Evolutionary conservation across 1,140 invertebrate genomes (phyloP).

Genomic region (Nasonia vitripennis): DNA sequence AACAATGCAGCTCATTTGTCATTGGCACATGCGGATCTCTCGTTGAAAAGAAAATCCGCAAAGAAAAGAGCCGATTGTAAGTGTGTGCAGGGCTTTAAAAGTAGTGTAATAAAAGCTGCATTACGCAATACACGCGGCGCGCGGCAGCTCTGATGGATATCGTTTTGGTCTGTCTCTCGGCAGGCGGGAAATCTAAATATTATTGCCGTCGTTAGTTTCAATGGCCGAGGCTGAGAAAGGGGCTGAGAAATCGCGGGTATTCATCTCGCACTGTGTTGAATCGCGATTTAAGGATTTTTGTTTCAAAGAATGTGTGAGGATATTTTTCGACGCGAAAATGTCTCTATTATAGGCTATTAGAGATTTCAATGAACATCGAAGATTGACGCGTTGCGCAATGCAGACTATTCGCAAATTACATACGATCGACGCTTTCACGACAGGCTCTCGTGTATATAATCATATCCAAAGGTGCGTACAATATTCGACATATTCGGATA

Average conservation of each 20-base stretch:
- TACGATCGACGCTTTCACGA: background rate
- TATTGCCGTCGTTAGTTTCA: slow-evolving; percentile 29
- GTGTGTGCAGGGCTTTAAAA: background rate
- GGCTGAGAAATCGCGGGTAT: background rate
- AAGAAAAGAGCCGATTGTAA: background rate
- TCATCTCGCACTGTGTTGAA: background rate
- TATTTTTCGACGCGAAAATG: background rate
- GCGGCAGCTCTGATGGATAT: background rate
- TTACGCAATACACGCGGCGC: background rate
- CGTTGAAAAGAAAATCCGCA: background rate
- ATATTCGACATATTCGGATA: background rate
- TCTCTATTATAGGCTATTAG: background rate
- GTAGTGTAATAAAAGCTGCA: slow-evolving; percentile 4
- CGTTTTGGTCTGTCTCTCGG: background rate
- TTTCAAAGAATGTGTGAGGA: background rate
- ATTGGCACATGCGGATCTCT: background rate
- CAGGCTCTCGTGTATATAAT: background rate
- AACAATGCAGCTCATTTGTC: slow-evolving; percentile 12
- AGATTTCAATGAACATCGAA: background rate
- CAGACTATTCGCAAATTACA: background rate
- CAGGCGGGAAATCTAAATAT: slow-evolving; percentile 29
- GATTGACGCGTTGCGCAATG: background rate
- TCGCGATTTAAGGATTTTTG: background rate
- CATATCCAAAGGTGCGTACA: background rate
- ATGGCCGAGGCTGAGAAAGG: background rate